Conservation (phyloP, 2,797 vertebrate species). For the Triplophysa bombifrons region DNA sequence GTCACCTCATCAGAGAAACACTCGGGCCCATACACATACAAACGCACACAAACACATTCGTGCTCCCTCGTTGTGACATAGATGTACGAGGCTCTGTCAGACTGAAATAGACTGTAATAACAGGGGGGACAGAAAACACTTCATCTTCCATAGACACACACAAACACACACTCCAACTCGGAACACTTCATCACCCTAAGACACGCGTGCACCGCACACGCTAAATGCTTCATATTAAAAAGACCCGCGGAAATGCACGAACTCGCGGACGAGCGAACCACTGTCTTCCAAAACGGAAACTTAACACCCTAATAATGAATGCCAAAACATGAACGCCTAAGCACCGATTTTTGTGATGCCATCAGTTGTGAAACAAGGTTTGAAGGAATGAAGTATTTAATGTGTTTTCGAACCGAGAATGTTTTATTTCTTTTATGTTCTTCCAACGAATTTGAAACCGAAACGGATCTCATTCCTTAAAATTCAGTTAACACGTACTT, state of each 20-base stretch:
- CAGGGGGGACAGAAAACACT: slow-evolving; percentile 54
- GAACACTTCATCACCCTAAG: slow-evolving; percentile 55
- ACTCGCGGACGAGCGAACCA: slow-evolving; percentile 23
- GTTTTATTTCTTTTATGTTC: slow-evolving; percentile 30
- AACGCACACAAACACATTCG: slow-evolving; percentile 25
- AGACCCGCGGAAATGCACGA: slow-evolving; percentile 28
- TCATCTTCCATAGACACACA: slow-evolving; percentile 57
- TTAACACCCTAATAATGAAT: slow-evolving; percentile 48
- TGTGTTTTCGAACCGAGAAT: slow-evolving; percentile 28
- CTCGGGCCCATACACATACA: slow-evolving; percentile 25
- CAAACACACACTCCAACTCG: slow-evolving; percentile 38
- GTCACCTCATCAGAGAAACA: slow-evolving; percentile 36
- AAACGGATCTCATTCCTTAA: slow-evolving; percentile 60
- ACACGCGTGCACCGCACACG: slow-evolving; percentile 33
- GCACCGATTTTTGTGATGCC: background rate
- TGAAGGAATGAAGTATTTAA: background rate
- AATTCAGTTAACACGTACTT: slow-evolving; percentile 40
- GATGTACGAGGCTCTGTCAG: slow-evolving; percentile 56
- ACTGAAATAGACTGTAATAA: slow-evolving; percentile 60
- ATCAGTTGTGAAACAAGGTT: background rate
- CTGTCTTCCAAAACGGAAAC: slow-evolving; percentile 44
- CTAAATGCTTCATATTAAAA: slow-evolving; percentile 41
- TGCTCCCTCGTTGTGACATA: slow-evolving; percentile 53
- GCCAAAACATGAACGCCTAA: slow-evolving; percentile 22
- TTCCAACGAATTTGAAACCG: slow-evolving; percentile 68